These are phyloP conservation scores for Zygothrica quintamaculata DNA, from an alignment of 2,888 invertebrate species.

Conservation along the genomic window DNA sequence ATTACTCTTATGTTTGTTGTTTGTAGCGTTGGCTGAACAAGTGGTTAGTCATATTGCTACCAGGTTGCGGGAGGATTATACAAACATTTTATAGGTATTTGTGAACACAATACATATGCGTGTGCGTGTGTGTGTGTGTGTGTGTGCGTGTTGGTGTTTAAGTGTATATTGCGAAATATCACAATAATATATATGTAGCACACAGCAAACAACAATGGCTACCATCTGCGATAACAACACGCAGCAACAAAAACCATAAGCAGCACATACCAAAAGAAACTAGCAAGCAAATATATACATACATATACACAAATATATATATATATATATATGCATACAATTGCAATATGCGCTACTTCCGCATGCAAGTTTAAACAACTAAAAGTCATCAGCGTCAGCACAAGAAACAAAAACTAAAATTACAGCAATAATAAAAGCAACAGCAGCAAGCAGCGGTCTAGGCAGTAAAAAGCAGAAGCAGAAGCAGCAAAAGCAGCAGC, in stretches of 20 bases:
- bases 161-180: slow-evolving; percentile 60
- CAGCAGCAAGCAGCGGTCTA: slow-evolving; percentile 6
- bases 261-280: slow-evolving; percentile 40
- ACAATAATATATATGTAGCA: no score
- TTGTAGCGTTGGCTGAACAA: slow-evolving; percentile 47
- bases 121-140: slow-evolving; percentile 23
- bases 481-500: slow-evolving; percentile 8
- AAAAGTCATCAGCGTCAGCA: slow-evolving; percentile 61
- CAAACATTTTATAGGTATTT: slow-evolving; percentile 13
- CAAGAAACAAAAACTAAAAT: slow-evolving; percentile 29
- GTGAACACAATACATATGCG: slow-evolving; percentile 37
- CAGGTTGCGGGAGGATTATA: slow-evolving; percentile 12
- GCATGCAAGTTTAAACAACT: slow-evolving; percentile 73
- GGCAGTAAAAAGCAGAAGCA: slow-evolving; percentile 20
- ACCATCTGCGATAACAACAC: slow-evolving; percentile 73
- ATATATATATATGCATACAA: slow-evolving; percentile 46
- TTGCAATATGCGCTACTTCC: slow-evolving; percentile 63
- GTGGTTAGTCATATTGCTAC: slow-evolving; percentile 50
- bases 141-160: slow-evolving; percentile 19
- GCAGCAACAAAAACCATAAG: slow-evolving; percentile 48
- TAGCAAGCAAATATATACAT: slow-evolving; percentile 46
- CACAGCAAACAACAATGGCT: slow-evolving; percentile 54
- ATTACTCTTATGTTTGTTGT: slow-evolving; percentile 9
- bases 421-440: slow-evolving; percentile 23
- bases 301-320: slow-evolving; percentile 50